Evolutionary conservation across 2,888 invertebrate genomes (phyloP), one percentile per base, ranked within the genome.

Genomic region (Hydrotaea diabolus): DNA sequence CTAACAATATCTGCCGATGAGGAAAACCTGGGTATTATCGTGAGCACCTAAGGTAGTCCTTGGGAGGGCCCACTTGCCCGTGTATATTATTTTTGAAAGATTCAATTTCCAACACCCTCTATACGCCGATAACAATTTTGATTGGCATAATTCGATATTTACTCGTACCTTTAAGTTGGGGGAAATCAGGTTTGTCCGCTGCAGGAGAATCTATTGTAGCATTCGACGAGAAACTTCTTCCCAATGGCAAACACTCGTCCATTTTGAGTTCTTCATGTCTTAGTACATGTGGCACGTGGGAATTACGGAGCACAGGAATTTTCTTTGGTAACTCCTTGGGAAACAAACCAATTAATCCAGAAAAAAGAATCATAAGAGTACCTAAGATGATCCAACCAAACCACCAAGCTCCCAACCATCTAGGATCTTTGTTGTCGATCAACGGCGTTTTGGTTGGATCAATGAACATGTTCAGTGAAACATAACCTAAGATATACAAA

Each of bases 331-430:
- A 81, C 85, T 90, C 88, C 74, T 92, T 91, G 81, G 96, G 96
- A 87, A 95, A 96, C 88, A 95, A 92, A 0, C 94, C 94, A 83
- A 96, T 93, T 0, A 95, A 91, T 15, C 95, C 89, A 0, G 95
- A 93, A 82, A 95, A 94, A 21, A 95, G 86, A 19, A 94, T 91
- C 94, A 95, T 94, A 0, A 94, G 90, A 0, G 92, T 89, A 13
- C 93, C 93, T 11, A 93, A 85, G 43, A 94, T 92, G 26, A 94
- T 93, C 94, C 94, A 94, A 15, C 95, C 96, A n/a, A 96, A 92
- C 96, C 96, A 96, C 96, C 96, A 96, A 11, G 96, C 96, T 21
- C 96, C 96, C 86, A 92, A 90, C 96, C 96, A 96, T 86, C 95
- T 92, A 1, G 95, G 95, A 90, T 95, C 94, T 79, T 93, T 93